Conservation (phyloP, 35 echinoderm and acorn worm species). For the Anneissia japonica region DNA sequence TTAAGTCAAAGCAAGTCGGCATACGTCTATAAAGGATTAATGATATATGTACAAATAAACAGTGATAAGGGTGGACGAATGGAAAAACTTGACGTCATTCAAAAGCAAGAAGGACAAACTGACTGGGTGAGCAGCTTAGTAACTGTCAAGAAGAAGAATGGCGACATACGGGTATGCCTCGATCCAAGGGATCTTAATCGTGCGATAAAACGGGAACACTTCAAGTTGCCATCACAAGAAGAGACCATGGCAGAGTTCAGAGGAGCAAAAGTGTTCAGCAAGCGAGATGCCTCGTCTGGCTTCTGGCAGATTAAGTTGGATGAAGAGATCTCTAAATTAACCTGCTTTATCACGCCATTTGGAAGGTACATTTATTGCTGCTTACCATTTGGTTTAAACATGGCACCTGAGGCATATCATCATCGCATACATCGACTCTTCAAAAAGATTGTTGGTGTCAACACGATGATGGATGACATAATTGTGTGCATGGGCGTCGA, state of each 20-base stretch:
- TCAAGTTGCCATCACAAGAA: slow-evolving; percentile 29
- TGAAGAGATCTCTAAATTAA: not conserved
- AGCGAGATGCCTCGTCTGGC: slow-evolving; percentile 18
- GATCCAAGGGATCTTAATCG: slow-evolving; percentile 54
- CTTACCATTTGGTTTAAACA: slow-evolving; percentile 31
- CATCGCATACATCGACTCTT: slow-evolving; percentile 26
- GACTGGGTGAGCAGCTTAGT: slow-evolving; percentile 53
- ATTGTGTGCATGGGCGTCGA: no score
- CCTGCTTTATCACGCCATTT: slow-evolving; percentile 16
- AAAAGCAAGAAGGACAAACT: slow-evolving; percentile 26
- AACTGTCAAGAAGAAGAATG: slow-evolving; percentile 27
- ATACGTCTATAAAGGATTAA: no score
- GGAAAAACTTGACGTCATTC: slow-evolving; percentile 43
- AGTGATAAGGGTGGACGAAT: no score
- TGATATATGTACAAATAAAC: no score
- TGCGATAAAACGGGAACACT: slow-evolving; percentile 37
- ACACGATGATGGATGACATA: slow-evolving; percentile 52
- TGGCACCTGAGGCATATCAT: slow-evolving; percentile 51
- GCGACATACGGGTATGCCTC: slow-evolving; percentile 24
- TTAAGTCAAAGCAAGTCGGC: no score
- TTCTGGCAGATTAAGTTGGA: slow-evolving; percentile 44
- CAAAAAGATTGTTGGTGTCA: slow-evolving; percentile 28
- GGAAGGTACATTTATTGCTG: not conserved
- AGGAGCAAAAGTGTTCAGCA: slow-evolving; percentile 23
- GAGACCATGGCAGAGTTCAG: slow-evolving; percentile 17